Evolutionary conservation across 2,113 vertebrate genomes (phyloP), one percentile per base, ranked within the genome.

Genomic region (Symphodus melops): DNA sequence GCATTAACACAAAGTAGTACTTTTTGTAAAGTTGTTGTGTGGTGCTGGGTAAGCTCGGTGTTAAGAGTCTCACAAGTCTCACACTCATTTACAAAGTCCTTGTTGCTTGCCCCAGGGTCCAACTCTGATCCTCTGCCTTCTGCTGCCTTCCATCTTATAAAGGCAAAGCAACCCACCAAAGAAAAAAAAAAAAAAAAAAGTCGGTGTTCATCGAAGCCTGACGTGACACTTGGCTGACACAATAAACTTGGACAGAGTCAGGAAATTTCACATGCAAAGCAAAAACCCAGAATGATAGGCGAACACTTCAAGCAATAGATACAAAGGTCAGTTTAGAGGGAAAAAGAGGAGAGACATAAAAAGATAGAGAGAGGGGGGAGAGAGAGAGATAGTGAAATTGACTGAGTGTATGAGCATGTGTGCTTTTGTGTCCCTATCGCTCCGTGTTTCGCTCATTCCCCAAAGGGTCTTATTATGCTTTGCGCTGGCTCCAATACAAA

Each of bases 401-500:
- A 88, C 85, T 69, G 72, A 89, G 87, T 86, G 87, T 83, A 83
- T 61, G 79, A 84, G 88, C 77, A 85, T 89, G 89, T 90, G 85
- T 78, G 79, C 76, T 75, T 86, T 87, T 89, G 83, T 88, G 84
- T 91, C 86, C 74, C 85, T 87, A 88, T 88, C 87, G 77, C 67
- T 82, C 82, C 56, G 77, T 70, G 79, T 88, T 90, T 77, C 71
- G 72, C 86, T 93, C 92, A 88, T 88, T 93, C 92, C 91, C 92
- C 92, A 91, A 93, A 89, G 90, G 92, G 84, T 92, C 90, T 89
- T 92, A 93, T 93, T 93, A 93, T 89, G 76, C 82, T 85, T 69
- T 9, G 44, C 56, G 21, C 86, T 70, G 84, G 77, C 87, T 83
- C 61, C 64, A 71, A 88, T 86, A 92, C 90, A 92, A 91, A 92